Evolutionary conservation across 2,797 vertebrate species (phyloP), one percentile per base, ranked within the genome.

Genomic region (Sarcoramphus papa): DNA sequence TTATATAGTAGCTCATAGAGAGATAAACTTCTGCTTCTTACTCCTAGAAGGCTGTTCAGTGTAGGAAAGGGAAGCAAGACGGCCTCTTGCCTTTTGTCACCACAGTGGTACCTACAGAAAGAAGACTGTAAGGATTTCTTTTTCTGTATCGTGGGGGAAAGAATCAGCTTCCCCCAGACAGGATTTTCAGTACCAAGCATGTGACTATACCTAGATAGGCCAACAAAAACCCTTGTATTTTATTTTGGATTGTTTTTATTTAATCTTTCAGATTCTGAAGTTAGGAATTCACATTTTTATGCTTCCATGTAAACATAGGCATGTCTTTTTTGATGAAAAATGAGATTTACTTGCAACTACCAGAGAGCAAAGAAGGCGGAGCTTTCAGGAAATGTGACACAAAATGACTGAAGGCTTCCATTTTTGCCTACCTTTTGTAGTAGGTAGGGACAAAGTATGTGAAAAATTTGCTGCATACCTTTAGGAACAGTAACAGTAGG

Each of bases 71-170:
- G n/a, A 79, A 74, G 30, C 33, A 43, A 62, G 12, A 41, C 1
- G 4, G 28, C 13, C 56, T 73, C 24, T 56, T 85, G 22, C 17
- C 23, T 69, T 73, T 13, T 62, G 59, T 60, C 30, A 22, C 37
- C 2, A 2, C 9, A 12, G 17, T 9, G 13, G 4, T 70, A 28
- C 35, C n/a, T 85, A 21, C 30, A 70, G 65, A 60, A 88, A 59
- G 12, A 64, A 53, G 27, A 50, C 7, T 10, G 7, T 12, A 45
- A 68, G 50, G n/a, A 17, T 64, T 91, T 77, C 3, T 72, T 48
- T 33, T 76, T 37, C 15, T 76, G 5, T 40, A 0, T 33, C 0
- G 0, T 54, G 31, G 4, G 24, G 20, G 17, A 69, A 23, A 75
- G 9, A 43, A 51, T 24, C 41, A 33, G 18, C 37, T 45, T 82